These are phyloP conservation scores for Malaclemys terrapin DNA, from an alignment of 2,113 vertebrate genomes.

Conservation along the genomic window DNA sequence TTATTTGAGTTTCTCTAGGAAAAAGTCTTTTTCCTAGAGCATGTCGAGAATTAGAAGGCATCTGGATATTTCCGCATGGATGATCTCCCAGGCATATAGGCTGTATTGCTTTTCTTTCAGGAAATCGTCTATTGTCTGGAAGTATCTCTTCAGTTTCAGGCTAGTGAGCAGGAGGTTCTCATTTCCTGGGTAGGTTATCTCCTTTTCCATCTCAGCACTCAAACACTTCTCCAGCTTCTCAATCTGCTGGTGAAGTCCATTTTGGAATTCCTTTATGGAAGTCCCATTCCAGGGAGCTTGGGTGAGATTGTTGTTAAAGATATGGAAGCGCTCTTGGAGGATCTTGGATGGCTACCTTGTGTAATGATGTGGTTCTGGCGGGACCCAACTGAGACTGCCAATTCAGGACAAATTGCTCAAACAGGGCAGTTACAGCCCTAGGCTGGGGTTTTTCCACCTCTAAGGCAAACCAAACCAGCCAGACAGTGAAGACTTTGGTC, in stretches of 20 bases:
- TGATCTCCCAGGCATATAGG: slow-evolving; percentile 22
- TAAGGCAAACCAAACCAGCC: no score
- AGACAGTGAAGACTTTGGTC: no score
- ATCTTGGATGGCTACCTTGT: slow-evolving; percentile 30
- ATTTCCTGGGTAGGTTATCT: neutral
- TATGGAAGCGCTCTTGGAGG: slow-evolving; percentile 40
- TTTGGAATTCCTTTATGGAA: neutral
- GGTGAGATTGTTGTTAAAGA: slow-evolving; percentile 20
- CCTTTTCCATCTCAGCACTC: neutral
- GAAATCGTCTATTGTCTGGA: slow-evolving; percentile 21
- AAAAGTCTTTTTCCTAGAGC: neutral
- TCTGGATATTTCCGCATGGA: slow-evolving; percentile 18
- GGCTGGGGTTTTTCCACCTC: no score
- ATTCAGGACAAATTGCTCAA: no score
- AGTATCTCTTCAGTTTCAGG: slow-evolving; percentile 48
- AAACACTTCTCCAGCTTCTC: neutral
- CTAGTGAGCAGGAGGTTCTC: neutral
- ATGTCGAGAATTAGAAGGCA: slow-evolving; percentile 28
- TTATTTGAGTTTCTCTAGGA: neutral
- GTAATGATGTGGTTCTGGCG: no score
- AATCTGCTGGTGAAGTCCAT: slow-evolving; percentile 34
- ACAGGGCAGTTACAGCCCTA: no score
- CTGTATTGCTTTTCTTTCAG: slow-evolving; percentile 41
- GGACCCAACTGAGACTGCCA: no score
- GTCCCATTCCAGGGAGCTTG: neutral